phyloP scores from a whole-genome alignment of 2,888 invertebrate species.

The Pheosia gnoma region DNA sequence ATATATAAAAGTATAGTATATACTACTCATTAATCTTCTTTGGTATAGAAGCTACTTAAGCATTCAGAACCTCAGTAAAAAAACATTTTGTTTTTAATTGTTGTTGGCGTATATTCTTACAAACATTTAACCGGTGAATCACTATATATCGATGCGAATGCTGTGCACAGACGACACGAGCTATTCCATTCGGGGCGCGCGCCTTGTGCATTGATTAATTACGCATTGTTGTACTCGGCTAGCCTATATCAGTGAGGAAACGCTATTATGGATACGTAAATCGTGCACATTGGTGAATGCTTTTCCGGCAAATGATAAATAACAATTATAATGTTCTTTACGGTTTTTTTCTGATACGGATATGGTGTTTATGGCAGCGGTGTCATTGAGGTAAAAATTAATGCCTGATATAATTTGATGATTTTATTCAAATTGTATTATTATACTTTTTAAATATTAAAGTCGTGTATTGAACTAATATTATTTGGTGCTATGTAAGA shows the following conservation, averaged over 20 bases:
- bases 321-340: not conserved
- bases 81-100: too few relatives aligned
- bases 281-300: not conserved
- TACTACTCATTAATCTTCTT: too few relatives aligned
- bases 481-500: not conserved
- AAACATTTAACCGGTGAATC: slow-evolving; percentile 8
- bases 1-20: not conserved
- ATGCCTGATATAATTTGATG: too few relatives aligned
- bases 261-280: slow-evolving; percentile 6
- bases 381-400: slow-evolving; percentile 4
- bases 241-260: slow-evolving; percentile 12
- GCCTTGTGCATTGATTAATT: slow-evolving; percentile 15
- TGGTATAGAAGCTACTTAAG: too few relatives aligned
- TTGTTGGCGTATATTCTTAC: too few relatives aligned
- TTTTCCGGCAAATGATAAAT: slow-evolving; percentile 16
- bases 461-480: not conserved
- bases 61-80: too few relatives aligned
- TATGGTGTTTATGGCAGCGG: not conserved
- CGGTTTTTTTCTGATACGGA: not conserved
- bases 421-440: too few relatives aligned
- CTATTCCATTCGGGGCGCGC: slow-evolving; percentile 1
- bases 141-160: slow-evolving; percentile 8
- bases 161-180: slow-evolving; percentile 6
- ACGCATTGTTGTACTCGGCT: slow-evolving; percentile 17
- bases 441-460: not conserved